Conservation (phyloP, 2,888 invertebrate species). For the Cerceris rybyensis region DNA sequence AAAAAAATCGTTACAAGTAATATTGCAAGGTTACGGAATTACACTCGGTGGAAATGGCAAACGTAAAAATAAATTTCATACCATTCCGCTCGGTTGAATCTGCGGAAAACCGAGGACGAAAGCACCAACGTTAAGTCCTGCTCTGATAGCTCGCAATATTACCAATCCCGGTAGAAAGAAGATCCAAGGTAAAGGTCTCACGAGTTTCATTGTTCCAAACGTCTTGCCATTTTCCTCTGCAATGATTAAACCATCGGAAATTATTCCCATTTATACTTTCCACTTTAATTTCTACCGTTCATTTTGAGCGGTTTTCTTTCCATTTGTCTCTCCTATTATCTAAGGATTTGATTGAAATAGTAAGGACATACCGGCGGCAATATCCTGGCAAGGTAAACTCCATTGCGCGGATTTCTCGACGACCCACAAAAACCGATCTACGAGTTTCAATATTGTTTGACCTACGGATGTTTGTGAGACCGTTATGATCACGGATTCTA, state of each 20-base stretch:
- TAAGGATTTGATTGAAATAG: not conserved
- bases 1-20: not conserved
- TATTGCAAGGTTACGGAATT: not conserved
- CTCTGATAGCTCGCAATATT: slow-evolving; percentile 81
- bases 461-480: slow-evolving; percentile 78
- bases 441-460: slow-evolving; percentile 81
- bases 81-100: slow-evolving; percentile 83
- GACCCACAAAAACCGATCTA: slow-evolving; percentile 83
- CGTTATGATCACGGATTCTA: slow-evolving; percentile 60
- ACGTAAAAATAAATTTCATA: slow-evolving; percentile 69
- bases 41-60: too few relatives aligned
- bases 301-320: too few relatives aligned
- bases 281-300: not conserved
- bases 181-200: slow-evolving; percentile 85
- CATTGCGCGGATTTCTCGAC: slow-evolving; percentile 84
- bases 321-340: not conserved
- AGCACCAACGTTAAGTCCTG: slow-evolving; percentile 82
- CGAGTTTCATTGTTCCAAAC: slow-evolving; percentile 82
- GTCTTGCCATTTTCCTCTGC: slow-evolving; percentile 82
- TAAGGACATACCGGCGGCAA: slow-evolving; percentile 28
- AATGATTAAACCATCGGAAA: not conserved
- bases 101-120: slow-evolving; percentile 83
- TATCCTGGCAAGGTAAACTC: slow-evolving; percentile 82
- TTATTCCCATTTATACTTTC: not conserved
- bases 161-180: slow-evolving; percentile 83